Percentiles rank a stretch among this genome's conserved stretches.
Evolutionary conservation across 92 coral and sea anemone genomes (phyloP).

Genomic region (Phymanthus crucifer): DNA sequence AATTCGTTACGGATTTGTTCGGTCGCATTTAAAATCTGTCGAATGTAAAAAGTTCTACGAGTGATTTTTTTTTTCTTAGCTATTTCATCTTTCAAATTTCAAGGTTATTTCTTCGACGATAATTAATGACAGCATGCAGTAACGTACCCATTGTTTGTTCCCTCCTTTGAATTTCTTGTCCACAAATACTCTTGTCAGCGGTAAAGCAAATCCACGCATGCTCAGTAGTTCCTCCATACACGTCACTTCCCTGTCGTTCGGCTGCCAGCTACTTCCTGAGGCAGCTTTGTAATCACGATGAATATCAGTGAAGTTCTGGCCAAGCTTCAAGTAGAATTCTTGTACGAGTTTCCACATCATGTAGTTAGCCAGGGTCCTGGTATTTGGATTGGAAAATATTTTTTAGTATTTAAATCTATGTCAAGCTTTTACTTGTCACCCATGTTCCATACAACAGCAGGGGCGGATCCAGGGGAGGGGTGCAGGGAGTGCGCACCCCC

Average conservation of each 20-base stretch:
- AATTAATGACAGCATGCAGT: no score
- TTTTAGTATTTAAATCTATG: not conserved
- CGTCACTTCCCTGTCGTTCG: slow-evolving; percentile 22
- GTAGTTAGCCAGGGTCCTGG: slow-evolving; percentile 60
- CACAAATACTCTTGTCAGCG: slow-evolving; percentile 69
- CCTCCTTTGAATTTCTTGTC: slow-evolving; percentile 65
- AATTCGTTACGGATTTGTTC: slow-evolving; percentile 61
- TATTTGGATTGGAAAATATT: no score
- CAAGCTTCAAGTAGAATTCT: slow-evolving; percentile 33
- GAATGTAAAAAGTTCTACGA: not conserved
- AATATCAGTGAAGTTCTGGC: slow-evolving; percentile 19
- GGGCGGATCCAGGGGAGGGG: no score
- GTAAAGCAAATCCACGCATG: slow-evolving; percentile 64
- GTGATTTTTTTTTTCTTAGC: not conserved
- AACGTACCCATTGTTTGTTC: slow-evolving; percentile 71
- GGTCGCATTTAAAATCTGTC: slow-evolving; percentile 35
- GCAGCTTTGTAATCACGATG: slow-evolving; percentile 26
- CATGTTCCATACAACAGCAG: no score
- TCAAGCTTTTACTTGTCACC: no score
- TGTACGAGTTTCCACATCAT: slow-evolving; percentile 77
- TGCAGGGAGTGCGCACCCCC: no score
- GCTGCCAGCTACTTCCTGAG: slow-evolving; percentile 19
- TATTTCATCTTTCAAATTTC: not conserved
- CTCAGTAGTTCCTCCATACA: slow-evolving; percentile 48
- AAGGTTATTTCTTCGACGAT: no score